phyloP scores from a whole-genome alignment of 2,797 vertebrate genomes.

The Carduelis carduelis region DNA sequence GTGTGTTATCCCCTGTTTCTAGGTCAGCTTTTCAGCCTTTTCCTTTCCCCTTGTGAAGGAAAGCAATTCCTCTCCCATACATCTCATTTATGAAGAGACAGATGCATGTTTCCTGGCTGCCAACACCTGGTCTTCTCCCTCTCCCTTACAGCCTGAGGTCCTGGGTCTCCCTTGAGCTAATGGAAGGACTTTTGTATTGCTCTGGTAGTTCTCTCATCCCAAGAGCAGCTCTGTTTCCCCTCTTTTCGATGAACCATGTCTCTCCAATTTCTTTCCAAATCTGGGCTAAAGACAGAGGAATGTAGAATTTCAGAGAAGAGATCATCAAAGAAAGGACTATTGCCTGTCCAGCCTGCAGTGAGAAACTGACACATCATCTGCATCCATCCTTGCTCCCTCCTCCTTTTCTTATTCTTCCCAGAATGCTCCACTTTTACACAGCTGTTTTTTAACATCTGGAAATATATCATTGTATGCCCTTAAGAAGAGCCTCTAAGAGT shows the following conservation, averaged over 20 bases:
- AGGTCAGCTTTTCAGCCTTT: conserved; percentile 37
- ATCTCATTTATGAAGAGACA: neutral
- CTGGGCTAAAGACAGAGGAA: neutral
- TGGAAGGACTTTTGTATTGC: neutral
- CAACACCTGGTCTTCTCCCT: neutral
- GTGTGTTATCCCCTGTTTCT: conserved; percentile 28
- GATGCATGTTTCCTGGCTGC: neutral
- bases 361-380: neutral
- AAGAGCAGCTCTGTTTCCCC: neutral
- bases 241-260: neutral
- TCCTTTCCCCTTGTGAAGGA: neutral
- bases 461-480: neutral
- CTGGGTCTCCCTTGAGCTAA: neutral
- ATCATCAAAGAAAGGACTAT: neutral
- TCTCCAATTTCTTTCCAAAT: neutral
- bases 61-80: neutral
- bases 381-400: neutral
- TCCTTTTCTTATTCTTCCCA: neutral
- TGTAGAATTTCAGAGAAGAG: neutral
- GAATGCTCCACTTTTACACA: neutral
- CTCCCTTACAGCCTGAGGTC: neutral
- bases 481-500: neutral
- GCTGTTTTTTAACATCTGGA: neutral
- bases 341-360: neutral
- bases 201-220: neutral